Percentiles rank a stretch among this genome's conserved stretches.
phyloP scores from a whole-genome alignment of 2,113 vertebrate species.

The Paedocypris sp. region DNA sequence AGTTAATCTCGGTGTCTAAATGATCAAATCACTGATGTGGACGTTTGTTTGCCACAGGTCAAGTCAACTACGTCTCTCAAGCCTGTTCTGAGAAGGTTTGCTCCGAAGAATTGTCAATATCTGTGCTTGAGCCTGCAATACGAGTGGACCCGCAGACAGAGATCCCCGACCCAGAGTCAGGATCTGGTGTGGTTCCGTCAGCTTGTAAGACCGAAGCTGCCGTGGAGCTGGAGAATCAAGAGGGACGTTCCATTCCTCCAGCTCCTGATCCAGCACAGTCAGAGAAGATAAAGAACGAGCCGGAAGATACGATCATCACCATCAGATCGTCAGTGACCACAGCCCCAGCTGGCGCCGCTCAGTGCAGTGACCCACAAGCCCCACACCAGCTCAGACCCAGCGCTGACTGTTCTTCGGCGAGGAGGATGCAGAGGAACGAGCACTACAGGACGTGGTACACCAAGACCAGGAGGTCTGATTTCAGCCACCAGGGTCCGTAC shows the following conservation, averaged over 20 bases:
- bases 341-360: not conserved
- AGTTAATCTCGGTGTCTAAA: too few species aligned
- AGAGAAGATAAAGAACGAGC: slow-evolving; percentile 45
- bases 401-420: not conserved
- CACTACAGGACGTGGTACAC: not conserved
- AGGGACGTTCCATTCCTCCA: too few species aligned
- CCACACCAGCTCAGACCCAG: not conserved
- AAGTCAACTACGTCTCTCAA: not conserved
- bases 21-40: too few species aligned
- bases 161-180: not conserved
- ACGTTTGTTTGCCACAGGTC: not conserved
- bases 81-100: slow-evolving; percentile 3
- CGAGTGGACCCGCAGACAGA: not conserved
- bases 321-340: slow-evolving; percentile 14
- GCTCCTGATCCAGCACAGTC: too few species aligned
- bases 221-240: too few species aligned
- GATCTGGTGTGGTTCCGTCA: too few species aligned
- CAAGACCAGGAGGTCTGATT: not conserved
- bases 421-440: not conserved
- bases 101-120: slow-evolving; percentile 18
- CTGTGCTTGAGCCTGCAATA: slow-evolving; percentile 23
- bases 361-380: not conserved
- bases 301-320: slow-evolving; percentile 33
- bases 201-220: too few species aligned
- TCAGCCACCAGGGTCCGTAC: not conserved